Conservation (phyloP, 1,140 invertebrate genomes). For the Magallana gigas region DNA sequence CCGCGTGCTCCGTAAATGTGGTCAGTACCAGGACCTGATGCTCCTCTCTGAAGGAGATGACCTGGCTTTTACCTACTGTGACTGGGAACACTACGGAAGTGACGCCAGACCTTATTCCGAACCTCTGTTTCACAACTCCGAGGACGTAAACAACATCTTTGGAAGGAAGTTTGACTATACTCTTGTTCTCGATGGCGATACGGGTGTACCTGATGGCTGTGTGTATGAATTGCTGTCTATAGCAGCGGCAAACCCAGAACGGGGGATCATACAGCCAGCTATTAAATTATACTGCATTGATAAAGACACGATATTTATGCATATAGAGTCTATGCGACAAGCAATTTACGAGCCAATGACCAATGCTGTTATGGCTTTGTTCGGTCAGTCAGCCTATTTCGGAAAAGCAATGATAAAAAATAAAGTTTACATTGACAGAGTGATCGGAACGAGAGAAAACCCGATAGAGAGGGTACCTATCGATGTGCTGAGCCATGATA, state of each 20-base stretch:
- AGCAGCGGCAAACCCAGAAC: slow-evolving; percentile 73
- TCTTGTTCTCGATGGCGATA: slow-evolving; percentile 74
- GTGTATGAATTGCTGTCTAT: slow-evolving; percentile 69
- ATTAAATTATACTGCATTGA: slow-evolving; percentile 69
- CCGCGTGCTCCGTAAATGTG: slow-evolving; percentile 74
- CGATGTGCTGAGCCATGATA: slow-evolving; percentile 77
- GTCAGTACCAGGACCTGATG: slow-evolving; percentile 77
- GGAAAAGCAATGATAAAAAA: slow-evolving; percentile 75
- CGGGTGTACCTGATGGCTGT: slow-evolving; percentile 65
- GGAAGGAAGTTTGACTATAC: slow-evolving; percentile 74
- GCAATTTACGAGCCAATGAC: slow-evolving; percentile 73
- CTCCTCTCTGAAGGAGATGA: slow-evolving; percentile 72
- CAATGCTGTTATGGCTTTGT: slow-evolving; percentile 70
- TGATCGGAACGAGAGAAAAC: slow-evolving; percentile 70
- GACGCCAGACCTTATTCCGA: slow-evolving; percentile 64
- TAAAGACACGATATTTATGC: slow-evolving; percentile 75
- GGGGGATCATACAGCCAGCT: slow-evolving; percentile 74
- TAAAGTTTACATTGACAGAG: slow-evolving; percentile 71
- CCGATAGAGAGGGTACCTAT: slow-evolving; percentile 74
- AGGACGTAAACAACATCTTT: slow-evolving; percentile 71
- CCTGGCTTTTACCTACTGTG: slow-evolving; percentile 71
- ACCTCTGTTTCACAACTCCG: slow-evolving; percentile 69
- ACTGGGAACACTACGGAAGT: slow-evolving; percentile 67
- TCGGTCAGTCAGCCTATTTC: slow-evolving; percentile 73
- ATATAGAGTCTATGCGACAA: slow-evolving; percentile 71